These are phyloP conservation scores for Sapajus apella DNA, from an alignment of 2,113 vertebrate species.

Conservation along the genomic window DNA sequence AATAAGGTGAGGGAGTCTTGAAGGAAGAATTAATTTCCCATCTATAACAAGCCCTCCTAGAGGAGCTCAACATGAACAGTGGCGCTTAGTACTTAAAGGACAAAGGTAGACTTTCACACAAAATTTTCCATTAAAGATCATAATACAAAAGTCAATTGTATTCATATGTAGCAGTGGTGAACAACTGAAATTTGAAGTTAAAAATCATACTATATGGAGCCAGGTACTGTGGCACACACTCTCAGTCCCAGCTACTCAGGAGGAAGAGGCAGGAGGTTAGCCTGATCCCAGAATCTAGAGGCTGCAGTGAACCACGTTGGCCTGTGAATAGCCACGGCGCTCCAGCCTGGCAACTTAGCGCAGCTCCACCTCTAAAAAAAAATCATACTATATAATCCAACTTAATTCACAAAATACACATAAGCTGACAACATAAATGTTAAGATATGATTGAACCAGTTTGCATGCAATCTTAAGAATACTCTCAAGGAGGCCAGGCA, in stretches of 20 bases:
- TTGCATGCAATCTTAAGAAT: background rate
- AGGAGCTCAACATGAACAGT: background rate
- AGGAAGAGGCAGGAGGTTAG: background rate
- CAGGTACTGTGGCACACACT: background rate
- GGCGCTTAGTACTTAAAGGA: slow-evolving; percentile 38
- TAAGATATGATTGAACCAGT: background rate
- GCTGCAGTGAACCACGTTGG: background rate
- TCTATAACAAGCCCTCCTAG: slow-evolving; percentile 49
- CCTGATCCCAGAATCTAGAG: background rate
- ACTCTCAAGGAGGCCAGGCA: background rate
- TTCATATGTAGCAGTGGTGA: slow-evolving; percentile 14
- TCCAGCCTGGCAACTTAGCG: background rate
- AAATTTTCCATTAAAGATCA: slow-evolving; percentile 45
- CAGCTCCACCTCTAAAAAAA: background rate
- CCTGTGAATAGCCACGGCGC: background rate
- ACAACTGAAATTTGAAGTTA: background rate
- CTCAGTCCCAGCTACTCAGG: background rate
- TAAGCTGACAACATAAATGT: background rate
- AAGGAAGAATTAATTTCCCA: slow-evolving; percentile 61
- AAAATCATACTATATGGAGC: background rate
- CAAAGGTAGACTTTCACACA: slow-evolving; percentile 64
- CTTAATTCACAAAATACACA: background rate
- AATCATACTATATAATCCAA: background rate
- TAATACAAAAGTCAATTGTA: background rate
- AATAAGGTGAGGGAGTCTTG: slow-evolving; percentile 55